These are phyloP conservation scores for Dilophus febrilis DNA, from an alignment of 2,888 invertebrate species.

Conservation along the genomic window DNA sequence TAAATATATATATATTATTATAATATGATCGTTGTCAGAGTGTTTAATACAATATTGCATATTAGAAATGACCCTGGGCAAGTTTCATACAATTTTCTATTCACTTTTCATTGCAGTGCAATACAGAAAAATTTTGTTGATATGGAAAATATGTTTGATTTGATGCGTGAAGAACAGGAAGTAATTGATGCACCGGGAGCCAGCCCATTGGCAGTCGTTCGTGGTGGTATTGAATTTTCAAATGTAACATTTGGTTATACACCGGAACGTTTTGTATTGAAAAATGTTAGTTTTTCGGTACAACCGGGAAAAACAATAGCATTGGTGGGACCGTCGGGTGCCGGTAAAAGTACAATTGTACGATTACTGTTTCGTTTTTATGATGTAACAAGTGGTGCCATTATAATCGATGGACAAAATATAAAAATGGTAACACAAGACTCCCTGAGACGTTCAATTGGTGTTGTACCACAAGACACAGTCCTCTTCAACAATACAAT, in stretches of 20 bases:
- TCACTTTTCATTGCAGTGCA: too few relatives aligned
- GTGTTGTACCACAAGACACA: constrained; percentile 94
- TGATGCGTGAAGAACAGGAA: constrained; percentile 75
- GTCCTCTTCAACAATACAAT: constrained; percentile 88
- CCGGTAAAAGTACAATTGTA: constrained; percentile 93
- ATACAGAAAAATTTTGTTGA: constrained; percentile 97
- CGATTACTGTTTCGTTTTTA: constrained; percentile 90
- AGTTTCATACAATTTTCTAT: too few relatives aligned
- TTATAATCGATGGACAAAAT: constrained; percentile 79
- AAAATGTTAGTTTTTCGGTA: constrained; percentile 60
- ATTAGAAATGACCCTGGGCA: too few relatives aligned
- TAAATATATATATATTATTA: too few relatives aligned
- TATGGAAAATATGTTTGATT: constrained; percentile 99
- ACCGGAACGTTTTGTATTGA: constrained; percentile 58
- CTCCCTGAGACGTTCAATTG: constrained; percentile 68
- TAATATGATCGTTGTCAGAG: too few relatives aligned
- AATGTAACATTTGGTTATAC: constrained; percentile 82
- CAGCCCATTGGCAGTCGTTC: constrained; percentile 44
- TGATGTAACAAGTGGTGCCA: constrained; percentile 76
- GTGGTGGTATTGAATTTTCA: constrained; percentile 69
- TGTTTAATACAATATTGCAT: too few relatives aligned
- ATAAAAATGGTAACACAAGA: constrained; percentile 70
- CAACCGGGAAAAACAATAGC: constrained; percentile 75
- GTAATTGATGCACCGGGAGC: constrained; percentile 72
- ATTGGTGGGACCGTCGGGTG: constrained; percentile 74